These are phyloP conservation scores for Centrocercus urophasianus DNA, from an alignment of 2,113 vertebrate genomes.

Conservation along the genomic window DNA sequence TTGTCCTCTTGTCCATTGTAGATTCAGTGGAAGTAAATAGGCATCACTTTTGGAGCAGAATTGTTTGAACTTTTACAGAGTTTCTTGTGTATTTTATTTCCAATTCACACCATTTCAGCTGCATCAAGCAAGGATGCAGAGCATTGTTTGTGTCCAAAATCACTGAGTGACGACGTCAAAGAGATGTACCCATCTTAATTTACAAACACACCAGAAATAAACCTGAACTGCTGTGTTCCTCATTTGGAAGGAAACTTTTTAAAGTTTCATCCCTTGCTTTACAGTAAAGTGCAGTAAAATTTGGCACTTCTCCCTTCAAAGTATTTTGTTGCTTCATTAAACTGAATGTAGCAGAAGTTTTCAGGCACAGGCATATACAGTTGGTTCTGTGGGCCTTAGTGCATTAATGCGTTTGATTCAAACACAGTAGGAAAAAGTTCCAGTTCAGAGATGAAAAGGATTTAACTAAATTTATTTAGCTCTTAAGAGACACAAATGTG, in stretches of 20 bases:
- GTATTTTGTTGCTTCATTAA: constrained; percentile 3
- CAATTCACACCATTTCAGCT: neutral
- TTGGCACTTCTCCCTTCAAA: neutral
- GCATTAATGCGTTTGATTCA: constrained; percentile 62
- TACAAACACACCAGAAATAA: neutral
- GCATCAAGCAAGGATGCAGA: neutral
- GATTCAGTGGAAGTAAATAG: neutral
- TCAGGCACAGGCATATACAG: neutral
- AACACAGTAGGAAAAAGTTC: constrained; percentile 51
- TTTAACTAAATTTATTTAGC: constrained; percentile 42
- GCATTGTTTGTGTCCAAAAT: neutral
- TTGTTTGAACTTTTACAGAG: neutral
- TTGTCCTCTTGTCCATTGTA: neutral
- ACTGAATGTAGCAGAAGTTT: constrained; percentile 21
- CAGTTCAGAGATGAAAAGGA: constrained; percentile 39
- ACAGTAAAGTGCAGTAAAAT: neutral
- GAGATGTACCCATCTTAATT: neutral
- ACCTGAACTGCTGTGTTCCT: neutral
- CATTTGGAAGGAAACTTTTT: neutral
- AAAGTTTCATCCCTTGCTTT: neutral
- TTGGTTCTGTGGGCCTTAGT: constrained; percentile 19
- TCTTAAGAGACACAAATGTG: constrained; percentile 38
- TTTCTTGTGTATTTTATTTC: neutral
- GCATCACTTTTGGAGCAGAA: neutral
- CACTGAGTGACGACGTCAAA: neutral